Evolutionary conservation across 2,888 invertebrate genomes (phyloP), one percentile per base, ranked within the genome.

Genomic region (Nematopogon swammerdamellus): DNA sequence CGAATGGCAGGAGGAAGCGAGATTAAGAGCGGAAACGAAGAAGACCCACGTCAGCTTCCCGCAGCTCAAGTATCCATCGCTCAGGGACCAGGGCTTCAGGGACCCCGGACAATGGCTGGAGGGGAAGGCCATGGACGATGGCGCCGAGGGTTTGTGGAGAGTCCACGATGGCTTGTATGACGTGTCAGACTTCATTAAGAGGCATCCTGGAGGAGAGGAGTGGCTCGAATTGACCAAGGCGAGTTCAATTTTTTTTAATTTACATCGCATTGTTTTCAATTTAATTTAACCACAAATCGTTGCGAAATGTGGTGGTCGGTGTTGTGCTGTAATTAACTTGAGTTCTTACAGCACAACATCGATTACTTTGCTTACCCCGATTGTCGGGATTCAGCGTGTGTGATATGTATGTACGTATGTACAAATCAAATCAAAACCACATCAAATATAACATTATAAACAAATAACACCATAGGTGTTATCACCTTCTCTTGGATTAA

Each of bases 141-240:
- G 86, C 2, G 88, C 89, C 0, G 89, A 90, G 63, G 85, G 84
- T n/a, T 65, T 91, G 2, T 92, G 92, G 92, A 81, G 92, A 55
- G 82, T 92, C 18, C 80, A 87, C 56, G 82, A 92, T 65, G 75
- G 79, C 45, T 72, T 97, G 18, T 97, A 97, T 67, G 93, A 97
- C 70, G 81, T 98, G 19, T 85, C 86, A 0, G 80, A 83, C 18
- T 98, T 95, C 65, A 75, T 91, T 4, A 68, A 85, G 3, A 81
- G 74, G 45, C 97, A 97, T 80, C 97, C 97, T 0, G 95, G 95
- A 30, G 93, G 96, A 1, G 60, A 76, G 0, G 87, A 88, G 62
- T 93, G 92, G 92, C 61, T 92, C 48, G 70, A 72, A 30, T 70
- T 87, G 46, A 85, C 88, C 1, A 84, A 87, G 79, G 91, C 85